A percentile compares a stretch with the other conserved stretches of the same genome.
Conservation (phyloP, 1,140 invertebrate genomes). For the Drosophila sucinea region DNA sequence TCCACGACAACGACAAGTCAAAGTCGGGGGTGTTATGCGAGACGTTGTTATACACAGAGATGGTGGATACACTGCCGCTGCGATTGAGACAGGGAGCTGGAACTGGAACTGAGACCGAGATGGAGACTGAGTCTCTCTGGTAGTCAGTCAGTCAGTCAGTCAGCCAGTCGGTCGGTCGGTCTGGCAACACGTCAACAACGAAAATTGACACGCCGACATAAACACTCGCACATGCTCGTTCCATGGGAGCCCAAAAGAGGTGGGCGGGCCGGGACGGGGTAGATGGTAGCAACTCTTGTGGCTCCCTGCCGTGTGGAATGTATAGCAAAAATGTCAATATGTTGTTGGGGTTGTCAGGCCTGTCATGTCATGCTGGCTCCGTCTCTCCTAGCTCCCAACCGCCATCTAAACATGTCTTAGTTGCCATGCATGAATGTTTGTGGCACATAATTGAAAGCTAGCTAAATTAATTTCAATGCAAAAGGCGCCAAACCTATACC, state of each 20-base stretch:
- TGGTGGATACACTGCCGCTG: constrained; percentile 21
- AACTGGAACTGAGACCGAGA: constrained; percentile 19
- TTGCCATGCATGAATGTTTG: constrained; percentile 78
- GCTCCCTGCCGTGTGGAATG: constrained; percentile 69
- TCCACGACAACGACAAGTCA: constrained; percentile 58
- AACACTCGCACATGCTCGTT: constrained; percentile 74
- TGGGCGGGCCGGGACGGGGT: background rate
- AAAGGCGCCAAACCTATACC: constrained; percentile 64
- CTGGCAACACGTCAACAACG: constrained; percentile 74
- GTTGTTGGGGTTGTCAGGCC: constrained; percentile 75
- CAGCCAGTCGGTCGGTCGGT: constrained; percentile 14
- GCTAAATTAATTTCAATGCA: constrained; percentile 81
- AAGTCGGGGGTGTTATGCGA: constrained; percentile 46
- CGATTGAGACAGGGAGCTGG: background rate
- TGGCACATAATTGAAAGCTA: constrained; percentile 82
- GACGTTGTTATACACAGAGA: constrained; percentile 32
- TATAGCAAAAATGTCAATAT: constrained; percentile 81
- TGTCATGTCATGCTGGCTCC: constrained; percentile 70
- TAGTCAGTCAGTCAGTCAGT: background rate
- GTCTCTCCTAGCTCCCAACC: constrained; percentile 27
- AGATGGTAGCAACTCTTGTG: constrained; percentile 20
- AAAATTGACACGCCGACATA: constrained; percentile 80
- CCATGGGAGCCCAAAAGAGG: background rate
- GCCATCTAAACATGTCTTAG: constrained; percentile 71
- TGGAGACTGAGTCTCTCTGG: constrained; percentile 16